Evolutionary conservation across 1,140 invertebrate species (phyloP).

Genomic region (Cotesia typhae): DNA sequence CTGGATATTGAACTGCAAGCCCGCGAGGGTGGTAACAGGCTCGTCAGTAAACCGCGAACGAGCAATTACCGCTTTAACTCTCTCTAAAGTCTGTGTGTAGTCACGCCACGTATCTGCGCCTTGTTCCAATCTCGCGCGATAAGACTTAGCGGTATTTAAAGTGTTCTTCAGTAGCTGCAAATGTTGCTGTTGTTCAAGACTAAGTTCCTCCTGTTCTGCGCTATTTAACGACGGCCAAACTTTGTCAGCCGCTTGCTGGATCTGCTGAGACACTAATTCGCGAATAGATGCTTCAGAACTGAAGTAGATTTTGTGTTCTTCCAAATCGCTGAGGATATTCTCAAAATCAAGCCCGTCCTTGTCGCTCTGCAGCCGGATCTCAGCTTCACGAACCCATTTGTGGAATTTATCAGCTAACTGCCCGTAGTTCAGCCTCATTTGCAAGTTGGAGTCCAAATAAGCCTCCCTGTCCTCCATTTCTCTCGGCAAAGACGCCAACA

Average conservation of each 20-base stretch:
- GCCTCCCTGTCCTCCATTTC: conserved; percentile 82
- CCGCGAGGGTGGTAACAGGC: conserved; percentile 77
- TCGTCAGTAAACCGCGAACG: conserved; percentile 80
- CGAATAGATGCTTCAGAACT: conserved; percentile 79
- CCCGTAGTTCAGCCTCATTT: conserved; percentile 78
- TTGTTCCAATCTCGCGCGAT: conserved; percentile 78
- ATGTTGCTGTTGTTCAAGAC: conserved; percentile 79
- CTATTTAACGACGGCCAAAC: conserved; percentile 85
- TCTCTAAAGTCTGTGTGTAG: conserved; percentile 79
- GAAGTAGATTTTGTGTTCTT: conserved; percentile 88
- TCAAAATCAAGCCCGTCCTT: conserved; percentile 89
- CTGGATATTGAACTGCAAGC: conserved; percentile 81
- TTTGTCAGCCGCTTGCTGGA: conserved; percentile 84
- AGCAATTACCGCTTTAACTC: conserved; percentile 76
- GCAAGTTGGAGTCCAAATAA: conserved; percentile 82
- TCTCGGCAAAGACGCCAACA: conserved; percentile 78
- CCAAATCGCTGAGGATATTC: conserved; percentile 81
- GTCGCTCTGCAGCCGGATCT: conserved; percentile 77
- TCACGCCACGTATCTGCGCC: conserved; percentile 82
- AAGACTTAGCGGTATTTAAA: conserved; percentile 80
- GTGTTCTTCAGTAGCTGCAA: conserved; percentile 83
- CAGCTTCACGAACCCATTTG: conserved; percentile 86
- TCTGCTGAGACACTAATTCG: conserved; percentile 81
- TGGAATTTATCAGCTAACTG: conserved; percentile 79
- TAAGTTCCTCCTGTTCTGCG: conserved; percentile 82